Percentiles rank a stretch among this genome's conserved stretches.
These are phyloP conservation scores for Archips xylosteana DNA, from an alignment of 2,888 invertebrate genomes.

Conservation along the genomic window DNA sequence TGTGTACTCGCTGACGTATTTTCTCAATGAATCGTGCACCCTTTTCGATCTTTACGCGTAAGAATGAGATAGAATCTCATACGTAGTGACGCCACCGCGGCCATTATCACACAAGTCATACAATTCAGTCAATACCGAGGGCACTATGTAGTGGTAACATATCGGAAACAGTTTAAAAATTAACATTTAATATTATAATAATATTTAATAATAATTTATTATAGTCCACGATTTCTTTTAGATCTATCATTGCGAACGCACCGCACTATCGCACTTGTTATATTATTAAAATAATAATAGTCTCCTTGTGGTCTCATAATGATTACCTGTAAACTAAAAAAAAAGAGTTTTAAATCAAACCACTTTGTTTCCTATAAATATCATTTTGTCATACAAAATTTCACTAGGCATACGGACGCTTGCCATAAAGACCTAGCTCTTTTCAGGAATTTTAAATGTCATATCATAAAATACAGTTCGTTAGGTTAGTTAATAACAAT, in stretches of 20 bases:
- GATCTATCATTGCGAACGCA: slow-evolving; percentile 40
- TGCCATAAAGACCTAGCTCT: too few relatives aligned
- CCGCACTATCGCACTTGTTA: slow-evolving; percentile 36
- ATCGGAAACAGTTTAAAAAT: slow-evolving; percentile 36
- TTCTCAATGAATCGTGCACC: too few relatives aligned
- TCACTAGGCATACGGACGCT: too few relatives aligned
- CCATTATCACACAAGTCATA: neutral
- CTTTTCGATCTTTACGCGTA: too few relatives aligned
- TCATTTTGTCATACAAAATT: too few relatives aligned
- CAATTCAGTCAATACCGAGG: slow-evolving; percentile 14
- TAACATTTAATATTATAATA: slow-evolving; percentile 42
- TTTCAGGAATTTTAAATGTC: too few relatives aligned
- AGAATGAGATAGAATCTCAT: neutral
- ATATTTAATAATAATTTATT: slow-evolving; percentile 43
- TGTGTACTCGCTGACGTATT: too few relatives aligned
- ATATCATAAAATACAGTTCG: too few relatives aligned
- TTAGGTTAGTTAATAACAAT: too few relatives aligned
- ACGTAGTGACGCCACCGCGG: slow-evolving; percentile 5
- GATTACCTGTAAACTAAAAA: slow-evolving; percentile 12
- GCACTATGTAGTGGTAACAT: slow-evolving; percentile 39
- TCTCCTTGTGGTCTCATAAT: slow-evolving; percentile 38
- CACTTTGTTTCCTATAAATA: too few relatives aligned
- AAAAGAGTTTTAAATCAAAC: neutral
- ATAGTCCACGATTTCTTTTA: slow-evolving; percentile 43
- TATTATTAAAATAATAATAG: slow-evolving; percentile 40